A percentile compares a stretch with the other conserved stretches of the same genome.
Conservation (phyloP, 2,113 vertebrate genomes). For the Brachyhypopomus occidentalis region DNA sequence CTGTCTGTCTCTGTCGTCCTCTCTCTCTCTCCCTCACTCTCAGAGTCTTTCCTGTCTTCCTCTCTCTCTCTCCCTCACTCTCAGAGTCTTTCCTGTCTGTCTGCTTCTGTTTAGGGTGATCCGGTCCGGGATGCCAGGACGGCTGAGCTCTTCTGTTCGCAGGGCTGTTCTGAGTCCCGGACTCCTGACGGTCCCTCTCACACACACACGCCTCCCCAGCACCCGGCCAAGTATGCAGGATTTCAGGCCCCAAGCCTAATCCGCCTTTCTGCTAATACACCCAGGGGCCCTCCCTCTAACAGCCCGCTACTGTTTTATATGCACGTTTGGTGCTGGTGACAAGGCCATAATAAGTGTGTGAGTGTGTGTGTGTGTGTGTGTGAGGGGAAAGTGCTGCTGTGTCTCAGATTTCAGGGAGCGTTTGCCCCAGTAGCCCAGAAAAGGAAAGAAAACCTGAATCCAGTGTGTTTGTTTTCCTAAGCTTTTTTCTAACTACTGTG, state of each 20-base stretch:
- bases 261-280: slow-evolving; percentile 36
- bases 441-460: slow-evolving; percentile 25
- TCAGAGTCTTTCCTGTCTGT: neutral
- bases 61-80: neutral
- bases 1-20: neutral
- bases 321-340: slow-evolving; percentile 6
- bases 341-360: slow-evolving; percentile 2
- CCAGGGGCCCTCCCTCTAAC: neutral
- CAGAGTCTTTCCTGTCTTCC: neutral
- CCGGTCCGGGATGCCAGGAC: neutral
- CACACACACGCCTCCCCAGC: neutral
- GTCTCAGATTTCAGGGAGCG: slow-evolving; percentile 35
- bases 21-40: neutral
- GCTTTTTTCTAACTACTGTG: too few relatives aligned
- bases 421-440: slow-evolving; percentile 22
- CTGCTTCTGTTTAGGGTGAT: slow-evolving; percentile 3
- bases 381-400: slow-evolving; percentile 19
- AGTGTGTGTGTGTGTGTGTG: slow-evolving; percentile 16
- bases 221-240: slow-evolving; percentile 12
- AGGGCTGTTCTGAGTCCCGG: neutral
- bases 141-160: neutral
- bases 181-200: neutral
- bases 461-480: slow-evolving; percentile 18
- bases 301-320: slow-evolving; percentile 31
- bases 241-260: slow-evolving; percentile 16